Percentiles rank a stretch among this genome's conserved stretches.
Conservation (phyloP, 1,140 invertebrate species). For the Tetramorium simillimum region DNA sequence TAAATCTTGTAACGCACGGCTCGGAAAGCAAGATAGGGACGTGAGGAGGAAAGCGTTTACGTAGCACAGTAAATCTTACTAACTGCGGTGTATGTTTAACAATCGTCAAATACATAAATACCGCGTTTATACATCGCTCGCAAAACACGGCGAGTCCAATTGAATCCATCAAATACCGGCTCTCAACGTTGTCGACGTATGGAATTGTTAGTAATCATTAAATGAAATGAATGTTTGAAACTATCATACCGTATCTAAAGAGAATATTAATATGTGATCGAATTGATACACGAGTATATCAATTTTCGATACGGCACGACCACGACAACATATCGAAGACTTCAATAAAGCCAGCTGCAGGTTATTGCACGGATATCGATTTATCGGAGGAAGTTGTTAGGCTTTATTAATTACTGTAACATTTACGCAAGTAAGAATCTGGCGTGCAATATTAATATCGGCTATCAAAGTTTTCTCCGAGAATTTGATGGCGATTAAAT, state of each 20-base stretch:
- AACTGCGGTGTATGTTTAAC: slow-evolving; percentile 8
- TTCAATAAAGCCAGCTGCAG: slow-evolving; percentile 12
- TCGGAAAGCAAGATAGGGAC: slow-evolving; percentile 13
- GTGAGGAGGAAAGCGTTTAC: slow-evolving; percentile 24
- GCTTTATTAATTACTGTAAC: slow-evolving; percentile 49
- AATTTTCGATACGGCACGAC: not conserved
- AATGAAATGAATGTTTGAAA: not conserved
- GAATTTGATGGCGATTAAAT: not conserved
- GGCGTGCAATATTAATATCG: slow-evolving; percentile 22
- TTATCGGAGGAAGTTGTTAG: slow-evolving; percentile 36
- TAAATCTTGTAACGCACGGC: slow-evolving; percentile 27
- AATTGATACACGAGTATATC: slow-evolving; percentile 10
- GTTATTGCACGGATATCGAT: slow-evolving; percentile 14
- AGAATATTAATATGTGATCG: not conserved
- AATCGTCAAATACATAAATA: slow-evolving; percentile 21
- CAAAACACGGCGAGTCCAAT: not conserved
- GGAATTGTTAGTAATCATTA: not conserved
- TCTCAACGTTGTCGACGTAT: not conserved
- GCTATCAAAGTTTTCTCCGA: not conserved
- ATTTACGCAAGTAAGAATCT: slow-evolving; percentile 26
- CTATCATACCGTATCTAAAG: not conserved
- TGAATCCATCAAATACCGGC: not conserved
- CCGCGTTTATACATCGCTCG: not conserved
- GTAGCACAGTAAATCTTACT: slow-evolving; percentile 29
- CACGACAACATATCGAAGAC: slow-evolving; percentile 1